These are phyloP conservation scores for Phalacrocorax aristotelis DNA, from an alignment of 2,113 vertebrate genomes.

Conservation along the genomic window DNA sequence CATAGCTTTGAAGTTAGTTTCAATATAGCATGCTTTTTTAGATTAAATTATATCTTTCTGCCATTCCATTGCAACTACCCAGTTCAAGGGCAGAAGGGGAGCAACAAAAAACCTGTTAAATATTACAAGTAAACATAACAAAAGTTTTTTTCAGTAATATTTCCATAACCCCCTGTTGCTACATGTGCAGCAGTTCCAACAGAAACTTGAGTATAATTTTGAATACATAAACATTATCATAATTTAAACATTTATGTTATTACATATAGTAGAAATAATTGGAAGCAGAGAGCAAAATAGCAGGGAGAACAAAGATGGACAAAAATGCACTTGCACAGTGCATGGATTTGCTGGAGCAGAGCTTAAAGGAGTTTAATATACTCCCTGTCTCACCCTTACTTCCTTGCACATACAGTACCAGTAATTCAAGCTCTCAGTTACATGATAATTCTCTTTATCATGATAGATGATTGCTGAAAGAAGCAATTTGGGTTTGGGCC, in stretches of 20 bases:
- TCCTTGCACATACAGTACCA: not conserved
- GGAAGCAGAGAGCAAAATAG: not conserved
- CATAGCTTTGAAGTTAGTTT: constrained; percentile 68
- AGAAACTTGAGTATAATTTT: not conserved
- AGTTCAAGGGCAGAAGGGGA: not conserved
- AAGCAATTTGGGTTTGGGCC: not conserved
- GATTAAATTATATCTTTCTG: constrained; percentile 54
- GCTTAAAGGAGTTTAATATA: not conserved
- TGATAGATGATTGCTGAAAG: not conserved
- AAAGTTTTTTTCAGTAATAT: not conserved
- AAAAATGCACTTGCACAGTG: not conserved
- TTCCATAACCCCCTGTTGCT: not conserved
- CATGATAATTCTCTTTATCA: not conserved
- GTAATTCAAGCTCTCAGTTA: not conserved
- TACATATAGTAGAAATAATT: not conserved
- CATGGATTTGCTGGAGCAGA: not conserved
- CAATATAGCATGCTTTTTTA: constrained; percentile 22
- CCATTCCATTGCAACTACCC: not conserved
- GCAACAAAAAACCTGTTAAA: not conserved
- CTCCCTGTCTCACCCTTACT: not conserved
- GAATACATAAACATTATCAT: not conserved
- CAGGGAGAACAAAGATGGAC: not conserved
- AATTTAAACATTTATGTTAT: constrained; percentile 7
- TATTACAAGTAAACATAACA: not conserved
- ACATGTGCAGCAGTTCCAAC: not conserved